Percentiles rank a stretch among this genome's conserved stretches.
phyloP scores from a whole-genome alignment of 2,113 vertebrate genomes.

The Laticauda colubrina region DNA sequence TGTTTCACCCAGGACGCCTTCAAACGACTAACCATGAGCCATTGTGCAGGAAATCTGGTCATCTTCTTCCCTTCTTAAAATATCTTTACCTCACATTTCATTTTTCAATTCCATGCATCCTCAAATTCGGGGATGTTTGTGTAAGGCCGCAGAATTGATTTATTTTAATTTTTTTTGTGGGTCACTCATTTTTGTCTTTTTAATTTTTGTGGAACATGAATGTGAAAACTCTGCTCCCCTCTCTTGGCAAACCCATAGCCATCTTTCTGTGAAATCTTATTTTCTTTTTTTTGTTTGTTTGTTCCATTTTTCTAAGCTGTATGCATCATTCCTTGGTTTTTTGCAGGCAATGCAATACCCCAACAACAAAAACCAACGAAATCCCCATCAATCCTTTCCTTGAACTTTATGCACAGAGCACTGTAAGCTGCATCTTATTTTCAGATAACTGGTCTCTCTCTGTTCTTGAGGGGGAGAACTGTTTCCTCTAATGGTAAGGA shows the following conservation, averaged over 20 bases:
- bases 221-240: neutral
- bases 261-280: neutral
- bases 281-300: neutral
- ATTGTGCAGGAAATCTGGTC: slow-evolving; percentile 39
- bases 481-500: too few relatives aligned
- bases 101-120: neutral
- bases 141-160: slow-evolving; percentile 34
- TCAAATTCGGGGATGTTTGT: neutral
- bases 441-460: too few relatives aligned
- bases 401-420: neutral
- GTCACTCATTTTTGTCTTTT: neutral
- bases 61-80: neutral
- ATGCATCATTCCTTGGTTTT: neutral
- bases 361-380: neutral
- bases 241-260: neutral
- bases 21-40: slow-evolving; percentile 31
- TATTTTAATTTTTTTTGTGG: neutral
- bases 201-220: neutral
- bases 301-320: neutral
- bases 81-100: neutral
- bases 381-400: neutral
- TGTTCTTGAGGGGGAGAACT: neutral
- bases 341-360: neutral
- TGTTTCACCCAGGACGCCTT: slow-evolving; percentile 50
- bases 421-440: neutral